phyloP scores from a whole-genome alignment of 53 echinoderm and acorn worm species.

The Paracentrotus lividus region DNA sequence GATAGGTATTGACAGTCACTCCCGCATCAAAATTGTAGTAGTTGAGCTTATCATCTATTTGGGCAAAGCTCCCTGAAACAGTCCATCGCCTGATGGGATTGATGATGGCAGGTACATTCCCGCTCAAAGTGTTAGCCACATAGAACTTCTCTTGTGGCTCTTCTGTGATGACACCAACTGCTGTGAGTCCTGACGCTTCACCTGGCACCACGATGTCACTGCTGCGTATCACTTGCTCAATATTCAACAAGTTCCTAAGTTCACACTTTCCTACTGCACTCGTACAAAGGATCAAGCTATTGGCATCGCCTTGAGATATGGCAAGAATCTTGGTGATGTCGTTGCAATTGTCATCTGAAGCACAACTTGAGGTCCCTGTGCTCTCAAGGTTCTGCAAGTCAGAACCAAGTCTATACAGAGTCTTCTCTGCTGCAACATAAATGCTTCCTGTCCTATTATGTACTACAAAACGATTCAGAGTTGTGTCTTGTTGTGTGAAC shows the following conservation, averaged over 20 bases:
- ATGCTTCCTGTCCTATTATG: constrained; percentile 50
- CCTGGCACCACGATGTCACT: constrained; percentile 10
- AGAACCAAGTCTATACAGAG: constrained; percentile 14
- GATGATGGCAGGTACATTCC: background rate
- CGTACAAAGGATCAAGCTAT: constrained; percentile 18
- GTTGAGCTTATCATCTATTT: background rate
- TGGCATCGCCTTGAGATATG: constrained; percentile 43
- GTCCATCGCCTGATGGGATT: constrained; percentile 53
- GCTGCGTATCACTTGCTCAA: constrained; percentile 17
- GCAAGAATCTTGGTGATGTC: constrained; percentile 65
- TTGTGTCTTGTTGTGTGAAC: background rate
- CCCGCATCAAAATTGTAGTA: background rate
- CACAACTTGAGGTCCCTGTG: constrained; percentile 11
- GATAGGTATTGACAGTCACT: background rate
- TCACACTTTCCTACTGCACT: constrained; percentile 49
- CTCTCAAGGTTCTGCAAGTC: constrained; percentile 4
- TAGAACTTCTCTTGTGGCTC: constrained; percentile 32
- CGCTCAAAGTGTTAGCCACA: constrained; percentile 40
- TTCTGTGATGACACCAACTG: constrained; percentile 8
- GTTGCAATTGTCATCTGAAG: background rate
- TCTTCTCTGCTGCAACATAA: constrained; percentile 54
- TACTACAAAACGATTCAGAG: constrained; percentile 43
- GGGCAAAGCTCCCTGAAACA: background rate
- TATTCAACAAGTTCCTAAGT: background rate
- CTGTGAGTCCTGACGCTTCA: constrained; percentile 5